phyloP scores from a whole-genome alignment of 2,888 invertebrate genomes.

The Acanthosoma haemorrhoidale region DNA sequence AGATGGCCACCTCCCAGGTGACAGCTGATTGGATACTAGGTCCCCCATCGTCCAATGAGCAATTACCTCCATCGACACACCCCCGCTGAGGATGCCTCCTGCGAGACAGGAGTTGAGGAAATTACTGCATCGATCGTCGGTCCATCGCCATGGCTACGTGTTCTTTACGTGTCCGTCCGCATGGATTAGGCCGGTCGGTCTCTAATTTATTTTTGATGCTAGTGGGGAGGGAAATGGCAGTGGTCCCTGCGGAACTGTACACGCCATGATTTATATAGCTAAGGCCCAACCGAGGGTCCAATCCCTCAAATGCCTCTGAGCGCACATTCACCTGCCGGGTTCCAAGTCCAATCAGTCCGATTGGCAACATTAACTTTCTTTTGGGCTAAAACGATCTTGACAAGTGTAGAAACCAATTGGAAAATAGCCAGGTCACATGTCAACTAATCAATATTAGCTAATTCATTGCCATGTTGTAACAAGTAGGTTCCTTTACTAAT shows the following conservation, averaged over 20 bases:
- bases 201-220: not conserved
- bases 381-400: too few species aligned
- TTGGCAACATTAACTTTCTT: too few species aligned
- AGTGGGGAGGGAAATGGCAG: too few species aligned
- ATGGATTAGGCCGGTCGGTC: not conserved
- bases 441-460: too few species aligned
- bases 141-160: not conserved
- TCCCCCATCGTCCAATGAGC: slow-evolving; percentile 4
- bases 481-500: too few species aligned
- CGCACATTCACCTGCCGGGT: too few species aligned
- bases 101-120: not conserved
- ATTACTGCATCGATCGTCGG: not conserved
- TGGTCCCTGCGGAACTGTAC: too few species aligned
- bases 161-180: not conserved
- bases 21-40: not conserved
- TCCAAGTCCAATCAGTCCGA: not conserved
- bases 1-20: not conserved
- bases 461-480: too few species aligned
- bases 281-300: not conserved
- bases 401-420: too few species aligned
- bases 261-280: not conserved
- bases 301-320: too few species aligned
- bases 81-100: not conserved
- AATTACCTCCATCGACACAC: not conserved
- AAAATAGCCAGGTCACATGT: too few species aligned